Base-by-base conservation (phyloP, 2,888 invertebrate species). In the Polyommatus iphigenia region DNA sequence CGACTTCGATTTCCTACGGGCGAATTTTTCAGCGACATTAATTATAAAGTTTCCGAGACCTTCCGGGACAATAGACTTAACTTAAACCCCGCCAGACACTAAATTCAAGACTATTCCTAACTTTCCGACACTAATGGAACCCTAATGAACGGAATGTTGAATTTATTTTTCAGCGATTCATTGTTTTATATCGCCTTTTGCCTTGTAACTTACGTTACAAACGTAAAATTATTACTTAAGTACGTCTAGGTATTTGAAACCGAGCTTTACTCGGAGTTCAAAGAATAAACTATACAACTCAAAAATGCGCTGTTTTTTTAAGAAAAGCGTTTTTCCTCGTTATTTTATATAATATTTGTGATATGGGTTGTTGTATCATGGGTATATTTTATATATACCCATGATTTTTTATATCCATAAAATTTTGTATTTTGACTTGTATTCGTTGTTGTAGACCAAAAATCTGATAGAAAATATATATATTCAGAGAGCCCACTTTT, bases 11-110 rank as follows among this genome's bases (percentile, higher is more conserved):
- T 87, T 87, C 84, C 85, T 82, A 81, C 80, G 81, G 81, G 81
- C 80, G 81, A 85, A 83, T 89, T 88, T 89, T 88, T 88, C 85
- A 82, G 83, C 83, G 83, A 87, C 86, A 87, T 89, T 88, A 88
- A 90, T 89, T 90, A 90, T 88, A 88, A 90, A 90, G 86, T 90
- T 90, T 86, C 82, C 81, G 83, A 85, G 83, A 83, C 82, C 83
- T 79, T 84, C 84, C 84, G 83, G 83, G 84, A 88, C 86, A 88
- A 88, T 87, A 86, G 85, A 81, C 82, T 83, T 83, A 85, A 85
- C 85, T 87, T 87, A 80, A 79, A 80, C 79, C 79, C 78, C 79
- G 77, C 79, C 79, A 77, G 78, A 77, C 78, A 78, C 78, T 77
- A 78, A 81, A 80, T 81, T 78, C 78, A 78, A 80, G 80, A 79